These are phyloP conservation scores for Pseudocheirus occidentalis DNA, from an alignment of 2,797 vertebrate genomes.

Conservation along the genomic window DNA sequence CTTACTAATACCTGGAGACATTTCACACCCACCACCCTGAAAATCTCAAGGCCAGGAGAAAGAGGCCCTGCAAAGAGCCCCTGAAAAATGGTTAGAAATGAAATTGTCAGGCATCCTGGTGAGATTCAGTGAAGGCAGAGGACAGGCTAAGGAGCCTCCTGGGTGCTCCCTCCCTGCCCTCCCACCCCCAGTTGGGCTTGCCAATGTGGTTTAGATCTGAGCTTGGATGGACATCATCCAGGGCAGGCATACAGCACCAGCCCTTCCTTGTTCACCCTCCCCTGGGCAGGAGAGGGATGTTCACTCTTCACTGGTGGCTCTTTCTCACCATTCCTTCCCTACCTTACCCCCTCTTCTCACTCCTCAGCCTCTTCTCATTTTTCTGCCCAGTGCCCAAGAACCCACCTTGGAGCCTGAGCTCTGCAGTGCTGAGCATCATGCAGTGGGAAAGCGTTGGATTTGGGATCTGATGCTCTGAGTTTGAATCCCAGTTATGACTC, in stretches of 20 bases:
- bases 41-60: constrained; percentile 16
- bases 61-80: constrained; percentile 35
- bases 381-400: background rate
- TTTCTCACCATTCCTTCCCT: background rate
- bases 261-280: background rate
- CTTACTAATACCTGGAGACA: constrained; percentile 10
- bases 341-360: no score
- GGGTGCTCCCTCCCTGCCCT: background rate
- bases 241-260: background rate
- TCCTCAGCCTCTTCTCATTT: background rate
- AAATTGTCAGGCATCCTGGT: background rate
- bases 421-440: background rate
- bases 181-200: background rate
- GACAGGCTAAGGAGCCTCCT: background rate
- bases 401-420: background rate
- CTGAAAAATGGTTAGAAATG: constrained; percentile 23
- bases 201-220: background rate
- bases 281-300: background rate
- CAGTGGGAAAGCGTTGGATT: background rate
- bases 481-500: background rate
- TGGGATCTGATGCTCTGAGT: background rate
- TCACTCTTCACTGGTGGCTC: background rate
- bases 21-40: background rate
- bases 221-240: background rate
- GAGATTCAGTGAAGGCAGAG: constrained; percentile 19